Conservation (phyloP, 2,797 vertebrate genomes). For the Megalops cyprinoides region DNA sequence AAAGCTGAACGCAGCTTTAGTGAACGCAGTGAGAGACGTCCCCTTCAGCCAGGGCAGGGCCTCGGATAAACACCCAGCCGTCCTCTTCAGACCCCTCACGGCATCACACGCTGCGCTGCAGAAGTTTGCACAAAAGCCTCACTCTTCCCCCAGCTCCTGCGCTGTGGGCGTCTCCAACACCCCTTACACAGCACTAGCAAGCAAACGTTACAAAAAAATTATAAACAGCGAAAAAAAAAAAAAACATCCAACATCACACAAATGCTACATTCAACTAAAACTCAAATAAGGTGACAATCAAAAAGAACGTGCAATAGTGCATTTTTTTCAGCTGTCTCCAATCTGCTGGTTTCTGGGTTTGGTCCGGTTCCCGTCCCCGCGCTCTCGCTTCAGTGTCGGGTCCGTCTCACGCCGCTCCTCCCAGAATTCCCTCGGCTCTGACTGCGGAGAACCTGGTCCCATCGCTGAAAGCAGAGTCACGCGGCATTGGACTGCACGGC, state of each 20-base stretch:
- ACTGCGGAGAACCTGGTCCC: slow-evolving; percentile 78
- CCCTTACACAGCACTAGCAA: slow-evolving; percentile 41
- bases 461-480: slow-evolving; percentile 69
- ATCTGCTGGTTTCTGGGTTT: slow-evolving; percentile 60
- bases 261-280: slow-evolving; percentile 80
- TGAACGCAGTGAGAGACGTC: neutral
- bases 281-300: slow-evolving; percentile 71
- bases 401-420: slow-evolving; percentile 57
- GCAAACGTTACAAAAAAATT: slow-evolving; percentile 55
- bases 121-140: neutral
- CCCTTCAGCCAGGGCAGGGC: slow-evolving; percentile 22
- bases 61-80: slow-evolving; percentile 32
- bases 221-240: slow-evolving; percentile 66
- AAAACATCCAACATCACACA: slow-evolving; percentile 54
- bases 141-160: neutral
- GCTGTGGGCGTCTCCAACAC: neutral
- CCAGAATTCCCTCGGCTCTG: slow-evolving; percentile 63
- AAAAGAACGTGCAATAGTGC: slow-evolving; percentile 90
- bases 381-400: slow-evolving; percentile 58
- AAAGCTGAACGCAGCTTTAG: too few species aligned
- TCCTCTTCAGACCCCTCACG: slow-evolving; percentile 15
- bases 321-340: slow-evolving; percentile 81
- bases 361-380: slow-evolving; percentile 43
- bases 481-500: neutral
- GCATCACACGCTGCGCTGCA: neutral